Evolutionary conservation across 2,888 invertebrate genomes (phyloP).

Genomic region (Tetheella fluctuosa): DNA sequence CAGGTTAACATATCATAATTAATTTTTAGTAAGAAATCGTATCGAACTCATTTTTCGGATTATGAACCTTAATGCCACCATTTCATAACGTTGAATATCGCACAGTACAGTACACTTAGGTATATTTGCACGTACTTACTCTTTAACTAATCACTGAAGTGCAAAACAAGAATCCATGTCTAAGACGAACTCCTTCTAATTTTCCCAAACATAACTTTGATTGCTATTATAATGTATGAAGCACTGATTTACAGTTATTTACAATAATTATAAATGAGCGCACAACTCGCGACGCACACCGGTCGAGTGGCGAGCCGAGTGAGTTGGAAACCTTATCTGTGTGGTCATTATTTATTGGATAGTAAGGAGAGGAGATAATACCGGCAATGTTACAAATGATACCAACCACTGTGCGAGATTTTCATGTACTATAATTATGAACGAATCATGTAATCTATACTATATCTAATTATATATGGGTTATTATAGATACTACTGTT

Average conservation of each 20-base stretch:
- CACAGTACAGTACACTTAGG: too few species aligned
- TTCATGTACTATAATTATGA: constrained; percentile 26
- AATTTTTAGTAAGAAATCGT: too few species aligned
- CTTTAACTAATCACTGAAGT: neutral
- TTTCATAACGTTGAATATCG: neutral
- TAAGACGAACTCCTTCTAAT: neutral
- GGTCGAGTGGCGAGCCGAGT: constrained; percentile 41
- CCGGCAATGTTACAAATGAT: constrained; percentile 33
- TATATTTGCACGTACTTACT: neutral
- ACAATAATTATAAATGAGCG: neutral
- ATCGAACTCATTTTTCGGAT: neutral
- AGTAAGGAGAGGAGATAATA: constrained; percentile 48
- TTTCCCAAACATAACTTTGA: neutral
- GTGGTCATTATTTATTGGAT: constrained; percentile 52
- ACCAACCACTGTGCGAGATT: constrained; percentile 35
- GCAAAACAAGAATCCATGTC: neutral
- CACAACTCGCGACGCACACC: constrained; percentile 23
- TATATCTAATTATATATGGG: neutral
- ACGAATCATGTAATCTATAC: constrained; percentile 8
- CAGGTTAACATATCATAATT: too few species aligned
- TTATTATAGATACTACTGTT: neutral
- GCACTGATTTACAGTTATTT: neutral
- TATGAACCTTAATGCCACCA: neutral
- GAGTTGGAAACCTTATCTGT: constrained; percentile 42
- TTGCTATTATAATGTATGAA: neutral